Base-by-base conservation (phyloP, 1,140 invertebrate genomes). In the Brachystomella parvula region DNA sequence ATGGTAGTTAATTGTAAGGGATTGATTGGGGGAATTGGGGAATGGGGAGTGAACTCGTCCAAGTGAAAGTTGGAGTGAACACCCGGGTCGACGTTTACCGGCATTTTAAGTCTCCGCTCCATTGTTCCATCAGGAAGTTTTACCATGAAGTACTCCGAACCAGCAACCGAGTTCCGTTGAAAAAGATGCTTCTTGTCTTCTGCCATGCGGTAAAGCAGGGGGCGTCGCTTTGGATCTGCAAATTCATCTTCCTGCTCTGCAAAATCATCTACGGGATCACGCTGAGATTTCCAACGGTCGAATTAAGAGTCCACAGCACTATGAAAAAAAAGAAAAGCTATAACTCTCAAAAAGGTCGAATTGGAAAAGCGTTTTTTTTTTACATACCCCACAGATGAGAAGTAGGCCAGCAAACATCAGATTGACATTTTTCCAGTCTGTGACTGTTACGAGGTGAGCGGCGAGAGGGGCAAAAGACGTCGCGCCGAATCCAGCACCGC, bases 261-360 rank as follows among this genome's bases (percentile, higher is more conserved):
- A 47, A 49, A 32, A 56, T 63, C 33, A 32, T 63, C 39, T 3
- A 44, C 3, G 3, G 39, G 9, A 21, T 63, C 33, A 9, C 24
- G 3, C 31, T 47, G 9, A n/a, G 21, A 63, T 15, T 71, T 87
- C 91, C 17, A 98, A 78, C 0, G 95, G 95, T 70, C 92, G 83
- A 92, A 97, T 97, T 67, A 98, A 81, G 17, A 90, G 87, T 24
- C 94, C 95, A 75, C 94, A 96, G 17, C 94, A 79, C 83, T 84
- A 70, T 35, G 74, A 47, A 44, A 39, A 12, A 19, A 63, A 56
- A 63, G 6, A 26, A 15, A 58, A 58, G 15, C 17, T 12, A 17
- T 9, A 9, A 35, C 31, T 9, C 26, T 19, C 9, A 60, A 60
- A 32, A 57, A 57, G 21, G 21, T 24, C 28, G 39, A 44, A n/a